These are phyloP conservation scores for Pteromalus puparum DNA, from an alignment of 1,140 invertebrate genomes.

Conservation along the genomic window DNA sequence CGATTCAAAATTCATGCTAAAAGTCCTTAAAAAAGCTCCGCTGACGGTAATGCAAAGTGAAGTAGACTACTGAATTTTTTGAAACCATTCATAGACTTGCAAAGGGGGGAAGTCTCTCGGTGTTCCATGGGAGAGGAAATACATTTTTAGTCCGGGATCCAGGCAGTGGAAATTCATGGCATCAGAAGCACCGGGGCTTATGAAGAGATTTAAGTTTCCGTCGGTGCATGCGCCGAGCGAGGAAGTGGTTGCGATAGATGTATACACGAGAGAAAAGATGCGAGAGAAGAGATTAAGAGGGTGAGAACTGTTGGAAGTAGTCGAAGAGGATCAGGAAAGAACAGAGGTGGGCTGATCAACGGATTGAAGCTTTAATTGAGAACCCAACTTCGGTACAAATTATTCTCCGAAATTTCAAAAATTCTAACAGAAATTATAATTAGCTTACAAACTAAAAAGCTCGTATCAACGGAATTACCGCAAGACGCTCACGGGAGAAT, in stretches of 20 bases:
- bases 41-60: not conserved
- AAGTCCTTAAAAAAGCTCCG: not conserved
- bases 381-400: too few relatives aligned
- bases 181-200: conserved; percentile 61
- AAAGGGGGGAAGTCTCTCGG: not conserved
- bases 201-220: conserved; percentile 70
- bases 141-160: conserved; percentile 11
- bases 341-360: not conserved
- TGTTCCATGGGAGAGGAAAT: not conserved
- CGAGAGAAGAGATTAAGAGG: conserved; percentile 13
- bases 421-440: too few relatives aligned
- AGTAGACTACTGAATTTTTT: not conserved
- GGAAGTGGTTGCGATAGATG: not conserved
- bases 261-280: conserved; percentile 2
- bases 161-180: conserved; percentile 52
- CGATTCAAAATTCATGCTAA: not conserved
- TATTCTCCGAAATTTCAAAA: too few relatives aligned
- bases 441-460: too few relatives aligned
- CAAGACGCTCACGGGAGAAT: conserved; percentile 10
- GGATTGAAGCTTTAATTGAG: too few relatives aligned
- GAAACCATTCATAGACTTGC: conserved; percentile 34
- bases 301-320: conserved; percentile 40
- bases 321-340: not conserved
- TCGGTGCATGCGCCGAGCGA: conserved; percentile 28
- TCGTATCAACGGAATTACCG: too few relatives aligned